Conservation (phyloP, 2,888 invertebrate genomes). For the Caenorhabditis sulstoni region DNA sequence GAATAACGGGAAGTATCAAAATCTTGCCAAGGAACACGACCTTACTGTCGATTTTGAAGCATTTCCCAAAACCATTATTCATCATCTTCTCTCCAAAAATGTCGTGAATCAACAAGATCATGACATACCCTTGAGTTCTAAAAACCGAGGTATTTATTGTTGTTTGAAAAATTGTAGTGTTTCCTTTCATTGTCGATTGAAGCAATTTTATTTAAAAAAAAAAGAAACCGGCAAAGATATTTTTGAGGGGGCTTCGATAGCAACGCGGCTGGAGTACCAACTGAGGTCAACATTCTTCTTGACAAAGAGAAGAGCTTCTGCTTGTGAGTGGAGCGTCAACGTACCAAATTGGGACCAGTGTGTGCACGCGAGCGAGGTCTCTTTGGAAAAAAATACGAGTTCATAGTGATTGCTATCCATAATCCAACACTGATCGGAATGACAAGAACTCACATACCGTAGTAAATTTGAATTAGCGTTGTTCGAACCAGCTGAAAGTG, state of each 20-base stretch:
- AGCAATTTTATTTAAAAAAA: no score
- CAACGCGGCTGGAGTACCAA: not conserved
- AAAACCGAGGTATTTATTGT: no score
- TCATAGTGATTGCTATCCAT: no score
- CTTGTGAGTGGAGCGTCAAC: not conserved
- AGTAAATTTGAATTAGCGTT: no score
- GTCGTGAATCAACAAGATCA: slow-evolving; percentile 16
- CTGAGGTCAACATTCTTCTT: not conserved
- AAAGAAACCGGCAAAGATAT: not conserved
- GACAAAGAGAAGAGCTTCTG: not conserved
- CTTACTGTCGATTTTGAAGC: slow-evolving; percentile 55
- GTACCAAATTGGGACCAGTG: no score
- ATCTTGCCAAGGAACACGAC: slow-evolving; percentile 42
- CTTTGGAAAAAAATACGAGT: no score
- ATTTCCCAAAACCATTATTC: slow-evolving; percentile 47
- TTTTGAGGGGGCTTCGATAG: not conserved
- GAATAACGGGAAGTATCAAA: slow-evolving; percentile 56
- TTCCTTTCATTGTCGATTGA: no score
- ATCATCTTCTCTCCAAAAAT: slow-evolving; percentile 42
- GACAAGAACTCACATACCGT: no score
- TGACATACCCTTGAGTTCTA: not conserved
- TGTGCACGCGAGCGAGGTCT: no score
- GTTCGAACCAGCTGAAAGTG: no score
- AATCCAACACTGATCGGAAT: no score
- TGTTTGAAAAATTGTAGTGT: no score